phyloP scores from a whole-genome alignment of 1,140 invertebrate genomes.

The Eueides isabella region DNA sequence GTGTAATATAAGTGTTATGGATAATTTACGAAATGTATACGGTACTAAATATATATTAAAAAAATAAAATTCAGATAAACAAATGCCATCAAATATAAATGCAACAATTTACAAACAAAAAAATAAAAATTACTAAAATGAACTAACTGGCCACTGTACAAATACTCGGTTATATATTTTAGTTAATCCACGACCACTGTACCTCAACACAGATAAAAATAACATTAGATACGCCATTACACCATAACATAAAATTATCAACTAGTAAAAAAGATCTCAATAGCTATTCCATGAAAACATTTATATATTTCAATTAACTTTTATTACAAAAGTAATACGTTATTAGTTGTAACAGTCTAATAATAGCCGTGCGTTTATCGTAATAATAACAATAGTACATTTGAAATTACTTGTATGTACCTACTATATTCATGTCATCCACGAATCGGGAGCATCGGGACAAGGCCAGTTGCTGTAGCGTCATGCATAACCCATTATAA shows the following conservation, averaged over 20 bases:
- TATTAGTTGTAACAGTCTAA: not conserved
- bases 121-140: too few species aligned
- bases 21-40: too few species aligned
- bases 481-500: slow-evolving; percentile 27
- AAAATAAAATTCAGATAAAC: too few species aligned
- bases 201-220: too few species aligned
- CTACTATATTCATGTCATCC: slow-evolving; percentile 30
- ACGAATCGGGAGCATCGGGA: slow-evolving; percentile 38
- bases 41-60: too few species aligned
- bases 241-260: not conserved
- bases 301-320: not conserved
- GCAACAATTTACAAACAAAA: too few species aligned
- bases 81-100: too few species aligned
- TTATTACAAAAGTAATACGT: not conserved
- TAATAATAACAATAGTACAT: slow-evolving; percentile 22
- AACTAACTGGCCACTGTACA: too few species aligned
- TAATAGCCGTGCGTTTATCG: not conserved
- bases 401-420: slow-evolving; percentile 35
- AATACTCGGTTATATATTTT: too few species aligned
- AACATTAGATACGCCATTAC: too few species aligned
- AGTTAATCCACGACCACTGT: too few species aligned
- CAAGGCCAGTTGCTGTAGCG: slow-evolving; percentile 32
- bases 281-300: not conserved
- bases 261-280: not conserved
- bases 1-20: too few species aligned